Conservation (phyloP, 2,888 invertebrate species). For the Platynereis dumerilii region DNA sequence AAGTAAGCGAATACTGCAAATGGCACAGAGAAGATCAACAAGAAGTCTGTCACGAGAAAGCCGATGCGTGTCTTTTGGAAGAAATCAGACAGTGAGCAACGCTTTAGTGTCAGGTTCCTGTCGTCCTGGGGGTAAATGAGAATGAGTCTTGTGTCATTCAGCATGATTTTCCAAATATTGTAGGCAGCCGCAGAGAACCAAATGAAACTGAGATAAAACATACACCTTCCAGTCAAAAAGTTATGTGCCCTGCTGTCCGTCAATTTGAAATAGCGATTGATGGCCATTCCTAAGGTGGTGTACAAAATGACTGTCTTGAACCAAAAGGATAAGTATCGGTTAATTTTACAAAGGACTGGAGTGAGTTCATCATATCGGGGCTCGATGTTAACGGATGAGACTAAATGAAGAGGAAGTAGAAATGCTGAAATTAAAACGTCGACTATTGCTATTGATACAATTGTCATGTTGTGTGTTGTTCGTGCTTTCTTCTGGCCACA, state of each 20-base stretch:
- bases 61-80: conserved; percentile 16
- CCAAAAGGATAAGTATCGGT: conserved; percentile 30
- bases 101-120: conserved; percentile 19
- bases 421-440: conserved; percentile 19
- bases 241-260: conserved; percentile 11
- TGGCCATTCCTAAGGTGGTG: conserved; percentile 31
- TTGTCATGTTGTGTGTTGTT: conserved; percentile 28
- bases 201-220: conserved; percentile 55
- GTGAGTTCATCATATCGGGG: conserved; percentile 8
- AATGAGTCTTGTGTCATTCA: conserved; percentile 20
- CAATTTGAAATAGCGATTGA: conserved; percentile 23
- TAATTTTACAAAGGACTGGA: conserved; percentile 32
- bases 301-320: conserved; percentile 31
- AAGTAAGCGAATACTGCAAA: conserved; percentile 9
- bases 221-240: conserved; percentile 41
- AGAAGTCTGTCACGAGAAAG: conserved; percentile 18
- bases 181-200: conserved; percentile 58
- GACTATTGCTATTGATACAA: conserved; percentile 29
- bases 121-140: neutral
- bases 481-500: conserved; percentile 27
- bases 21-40: conserved; percentile 26
- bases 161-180: conserved; percentile 49
- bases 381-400: neutral
- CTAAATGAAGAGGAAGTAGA: conserved; percentile 24
- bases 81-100: conserved; percentile 15